Percentiles rank a stretch among this genome's conserved stretches.
Conservation (phyloP, 1,140 invertebrate species). For the Phthorimaea operculella region DNA sequence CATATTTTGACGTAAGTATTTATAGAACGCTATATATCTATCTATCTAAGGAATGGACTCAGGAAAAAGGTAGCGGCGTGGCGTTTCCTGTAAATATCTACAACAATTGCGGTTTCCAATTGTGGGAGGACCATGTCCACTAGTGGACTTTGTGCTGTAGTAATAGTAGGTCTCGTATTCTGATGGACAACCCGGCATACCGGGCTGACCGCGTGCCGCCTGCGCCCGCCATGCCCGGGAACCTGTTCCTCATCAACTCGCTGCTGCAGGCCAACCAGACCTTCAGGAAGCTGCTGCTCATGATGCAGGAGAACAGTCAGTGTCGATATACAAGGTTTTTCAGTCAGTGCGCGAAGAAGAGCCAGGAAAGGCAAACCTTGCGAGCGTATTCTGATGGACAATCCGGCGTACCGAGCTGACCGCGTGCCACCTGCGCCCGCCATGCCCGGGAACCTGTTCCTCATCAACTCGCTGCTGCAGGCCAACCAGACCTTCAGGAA, state of each 20-base stretch:
- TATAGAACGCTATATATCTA: too few relatives aligned
- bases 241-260: slow-evolving; percentile 71
- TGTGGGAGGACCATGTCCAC: too few relatives aligned
- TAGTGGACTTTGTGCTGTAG: too few relatives aligned
- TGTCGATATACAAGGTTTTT: too few relatives aligned
- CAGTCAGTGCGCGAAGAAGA: too few relatives aligned
- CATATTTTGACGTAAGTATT: too few relatives aligned
- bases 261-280: slow-evolving; percentile 62
- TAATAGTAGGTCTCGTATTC: too few relatives aligned
- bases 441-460: slow-evolving; percentile 69
- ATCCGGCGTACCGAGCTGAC: slow-evolving; percentile 39
- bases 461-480: slow-evolving; percentile 69
- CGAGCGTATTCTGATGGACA: slow-evolving; percentile 41
- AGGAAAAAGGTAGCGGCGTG: too few relatives aligned
- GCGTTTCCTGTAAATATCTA: too few relatives aligned
- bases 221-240: slow-evolving; percentile 55
- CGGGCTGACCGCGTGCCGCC: slow-evolving; percentile 34
- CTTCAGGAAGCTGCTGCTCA: slow-evolving; percentile 51
- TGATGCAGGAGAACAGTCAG: slow-evolving; percentile 43
- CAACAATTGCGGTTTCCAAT: too few relatives aligned
- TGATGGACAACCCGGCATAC: slow-evolving; percentile 47
- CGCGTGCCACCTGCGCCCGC: slow-evolving; percentile 29
- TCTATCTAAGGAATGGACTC: too few relatives aligned
- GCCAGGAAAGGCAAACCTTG: slow-evolving; percentile 44
- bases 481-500: slow-evolving; percentile 60